These are phyloP conservation scores for Cotesia congregata DNA, from an alignment of 2,888 invertebrate genomes.

Conservation along the genomic window DNA sequence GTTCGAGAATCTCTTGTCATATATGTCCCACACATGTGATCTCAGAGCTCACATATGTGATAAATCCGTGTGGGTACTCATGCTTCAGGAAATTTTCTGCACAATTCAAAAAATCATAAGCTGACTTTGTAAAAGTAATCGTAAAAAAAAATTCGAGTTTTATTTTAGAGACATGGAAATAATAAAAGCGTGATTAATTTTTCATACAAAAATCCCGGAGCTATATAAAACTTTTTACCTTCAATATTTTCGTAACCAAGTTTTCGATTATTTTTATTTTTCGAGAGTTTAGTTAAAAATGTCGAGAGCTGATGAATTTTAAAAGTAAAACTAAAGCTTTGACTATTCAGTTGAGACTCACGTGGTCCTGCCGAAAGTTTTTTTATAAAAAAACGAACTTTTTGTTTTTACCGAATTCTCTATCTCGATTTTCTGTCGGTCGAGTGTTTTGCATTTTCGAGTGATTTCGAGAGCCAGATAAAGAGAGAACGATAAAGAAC, in stretches of 20 bases:
- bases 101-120: too few relatives aligned
- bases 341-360: slow-evolving; percentile 13
- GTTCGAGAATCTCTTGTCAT: too few relatives aligned
- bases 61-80: too few relatives aligned
- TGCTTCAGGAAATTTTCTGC: too few relatives aligned
- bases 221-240: slow-evolving; percentile 9
- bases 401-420: slow-evolving; percentile 11
- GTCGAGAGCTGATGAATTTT: slow-evolving; percentile 11
- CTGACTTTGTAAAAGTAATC: background rate
- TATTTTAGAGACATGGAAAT: background rate
- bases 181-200: background rate
- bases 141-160: background rate
- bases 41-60: too few relatives aligned
- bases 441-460: slow-evolving; percentile 51
- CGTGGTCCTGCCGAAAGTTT: background rate
- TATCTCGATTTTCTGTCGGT: background rate
- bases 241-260: slow-evolving; percentile 27
- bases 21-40: too few relatives aligned
- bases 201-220: background rate
- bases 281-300: background rate
- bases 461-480: slow-evolving; percentile 46
- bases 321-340: slow-evolving; percentile 19
- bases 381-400: background rate
- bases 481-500: slow-evolving; percentile 41
- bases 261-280: slow-evolving; percentile 4